Base-by-base conservation (phyloP, 2,113 vertebrate species). In the Balaenoptera acutorostrata region DNA sequence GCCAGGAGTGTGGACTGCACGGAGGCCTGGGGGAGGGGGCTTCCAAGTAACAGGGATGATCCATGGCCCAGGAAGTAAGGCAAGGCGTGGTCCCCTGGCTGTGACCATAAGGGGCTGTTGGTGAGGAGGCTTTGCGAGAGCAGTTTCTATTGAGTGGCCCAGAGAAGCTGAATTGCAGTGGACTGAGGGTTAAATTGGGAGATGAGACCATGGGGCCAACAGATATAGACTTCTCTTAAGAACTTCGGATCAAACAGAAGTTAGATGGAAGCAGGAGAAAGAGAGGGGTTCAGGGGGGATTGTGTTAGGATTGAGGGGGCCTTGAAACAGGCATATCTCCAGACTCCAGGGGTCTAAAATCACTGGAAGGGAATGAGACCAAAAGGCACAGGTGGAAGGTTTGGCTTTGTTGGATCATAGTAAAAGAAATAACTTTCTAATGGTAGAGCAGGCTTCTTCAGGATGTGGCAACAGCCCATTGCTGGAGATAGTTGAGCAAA, bases 221-320 rank as follows among this genome's bases (percentile, higher is more conserved):
- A 17, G 61, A 59, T 52, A 8, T 0, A 78, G 52, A 44, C 55
- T 36, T 52, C 41, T 44, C 49, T 23, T 61, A 59, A 78, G 82
- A 59, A 33, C 63, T 61, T 20, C 52, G 64, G 39, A 12, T 46
- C 44, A n/a, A 64, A 18, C 21, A 44, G 46, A 80, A 49, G 27
- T 64, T 57, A 44, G 33, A 21, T 20, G 59, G 78, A 77, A 7
- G 18, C 57, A 25, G 7, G 66, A 57, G 71, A 18, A 49, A 41
- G 0, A 3, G 33, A 39, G 14, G 27, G 7, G 25, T 44, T 64
- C 57, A 0, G 3, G 64, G n/a, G 39, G 49, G 15, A 4, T 5
- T 29, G 27, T 0, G 1, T 31, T 61, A 49, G 68, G 92, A 20
- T 15, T 13, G 49, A 0, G 13, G 18, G 21, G 64, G 7, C 13